phyloP scores from a whole-genome alignment of 2,797 vertebrate species.

The Muscicapa striata region DNA sequence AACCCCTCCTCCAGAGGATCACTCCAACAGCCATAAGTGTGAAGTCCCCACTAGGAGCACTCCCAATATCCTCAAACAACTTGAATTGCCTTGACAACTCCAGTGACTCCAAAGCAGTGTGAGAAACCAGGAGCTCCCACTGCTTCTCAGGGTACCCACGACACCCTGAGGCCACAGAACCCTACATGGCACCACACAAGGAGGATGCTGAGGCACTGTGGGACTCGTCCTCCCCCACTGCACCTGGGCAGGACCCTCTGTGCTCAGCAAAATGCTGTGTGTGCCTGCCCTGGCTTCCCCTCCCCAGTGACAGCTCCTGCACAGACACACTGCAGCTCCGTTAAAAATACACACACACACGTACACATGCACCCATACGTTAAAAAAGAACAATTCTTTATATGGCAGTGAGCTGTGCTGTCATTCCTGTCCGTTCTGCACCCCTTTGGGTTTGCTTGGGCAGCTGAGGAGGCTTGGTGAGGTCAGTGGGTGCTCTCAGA shows the following conservation, averaged over 20 bases:
- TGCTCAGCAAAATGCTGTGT: background rate
- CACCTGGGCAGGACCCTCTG: background rate
- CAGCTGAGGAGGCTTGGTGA: background rate
- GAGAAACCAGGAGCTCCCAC: background rate
- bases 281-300: conserved; percentile 2
- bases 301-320: background rate
- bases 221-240: background rate
- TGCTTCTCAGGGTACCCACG: background rate
- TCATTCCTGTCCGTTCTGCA: background rate
- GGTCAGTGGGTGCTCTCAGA: background rate
- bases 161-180: background rate
- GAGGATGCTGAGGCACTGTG: background rate
- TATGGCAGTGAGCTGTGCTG: background rate
- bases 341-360: conserved; percentile 30
- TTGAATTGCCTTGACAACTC: background rate
- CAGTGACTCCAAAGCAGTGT: background rate
- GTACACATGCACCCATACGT: background rate
- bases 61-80: background rate
- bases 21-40: accelerated
- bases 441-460: background rate
- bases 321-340: conserved; percentile 10
- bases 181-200: accelerated
- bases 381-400: conserved; percentile 13
- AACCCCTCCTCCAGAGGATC: background rate
- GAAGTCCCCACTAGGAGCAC: background rate